These are phyloP conservation scores for Drosophila pseudoobscura DNA, from an alignment of 1,140 invertebrate species.

Conservation along the genomic window DNA sequence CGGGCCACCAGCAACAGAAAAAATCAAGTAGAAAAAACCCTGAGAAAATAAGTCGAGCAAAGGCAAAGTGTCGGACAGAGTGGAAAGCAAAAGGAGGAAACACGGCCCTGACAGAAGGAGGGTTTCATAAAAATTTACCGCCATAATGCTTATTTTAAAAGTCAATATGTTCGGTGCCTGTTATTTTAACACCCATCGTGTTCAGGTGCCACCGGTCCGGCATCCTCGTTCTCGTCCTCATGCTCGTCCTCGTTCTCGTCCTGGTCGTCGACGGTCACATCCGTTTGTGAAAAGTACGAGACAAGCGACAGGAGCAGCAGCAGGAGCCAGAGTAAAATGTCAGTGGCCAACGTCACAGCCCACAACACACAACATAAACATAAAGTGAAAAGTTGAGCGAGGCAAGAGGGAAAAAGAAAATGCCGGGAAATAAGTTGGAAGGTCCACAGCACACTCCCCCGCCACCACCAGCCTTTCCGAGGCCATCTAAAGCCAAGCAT, in stretches of 20 bases:
- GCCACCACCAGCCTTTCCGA: constrained; percentile 30
- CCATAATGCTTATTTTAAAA: constrained; percentile 81
- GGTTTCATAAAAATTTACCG: constrained; percentile 78
- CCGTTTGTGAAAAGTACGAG: constrained; percentile 52
- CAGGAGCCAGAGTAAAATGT: constrained; percentile 51
- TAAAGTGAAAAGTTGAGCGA: constrained; percentile 66
- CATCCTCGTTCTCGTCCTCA: constrained; percentile 21
- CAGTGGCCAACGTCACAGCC: constrained; percentile 54
- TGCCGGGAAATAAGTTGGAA: constrained; percentile 25
- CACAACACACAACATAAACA: constrained; percentile 68
- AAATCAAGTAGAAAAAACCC: not conserved
- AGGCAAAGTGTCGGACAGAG: constrained; percentile 4
- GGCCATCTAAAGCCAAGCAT: constrained; percentile 75
- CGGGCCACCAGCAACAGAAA: constrained; percentile 38
- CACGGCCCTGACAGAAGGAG: constrained; percentile 43
- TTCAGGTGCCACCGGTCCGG: constrained; percentile 66
- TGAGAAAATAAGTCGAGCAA: not conserved
- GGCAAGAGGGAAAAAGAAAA: constrained; percentile 43
- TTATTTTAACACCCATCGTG: constrained; percentile 80
- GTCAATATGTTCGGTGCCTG: constrained; percentile 78
- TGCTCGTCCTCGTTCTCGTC: not conserved
- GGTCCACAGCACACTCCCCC: constrained; percentile 6
- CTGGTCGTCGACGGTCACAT: constrained; percentile 49
- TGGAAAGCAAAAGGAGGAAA: constrained; percentile 22
- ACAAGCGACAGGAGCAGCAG: constrained; percentile 50